A percentile compares a stretch with the other conserved stretches of the same genome.
Evolutionary conservation across 1,140 invertebrate genomes (phyloP).

Genomic region (Scaptomyza graminum): DNA sequence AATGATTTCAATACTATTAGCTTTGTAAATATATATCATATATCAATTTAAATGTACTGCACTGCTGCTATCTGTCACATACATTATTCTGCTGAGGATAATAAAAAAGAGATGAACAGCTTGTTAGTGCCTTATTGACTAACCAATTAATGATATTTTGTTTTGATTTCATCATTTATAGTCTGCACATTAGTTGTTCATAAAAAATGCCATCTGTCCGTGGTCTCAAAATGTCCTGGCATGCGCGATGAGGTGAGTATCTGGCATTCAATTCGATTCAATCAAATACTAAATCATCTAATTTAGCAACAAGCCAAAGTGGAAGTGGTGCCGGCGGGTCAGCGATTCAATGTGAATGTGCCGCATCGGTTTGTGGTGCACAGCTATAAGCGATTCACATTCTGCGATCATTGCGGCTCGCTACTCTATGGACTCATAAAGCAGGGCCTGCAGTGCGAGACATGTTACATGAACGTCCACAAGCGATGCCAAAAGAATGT

Average conservation of each 20-base stretch:
- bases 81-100: constrained; percentile 17
- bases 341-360: constrained; percentile 98
- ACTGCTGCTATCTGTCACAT: constrained; percentile 1
- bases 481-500: constrained; percentile 99
- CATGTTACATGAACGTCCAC: constrained; percentile 99
- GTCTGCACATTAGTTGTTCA: constrained; percentile 99
- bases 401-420: constrained; percentile 99
- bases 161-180: constrained; percentile 85
- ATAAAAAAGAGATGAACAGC: constrained; percentile 4
- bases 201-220: constrained; percentile 97
- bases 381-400: constrained; percentile 98
- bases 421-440: constrained; percentile 96
- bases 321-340: constrained; percentile 85
- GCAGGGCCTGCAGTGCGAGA: constrained; percentile 99
- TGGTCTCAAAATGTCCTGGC: constrained; percentile 97
- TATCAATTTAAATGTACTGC: constrained; percentile 28
- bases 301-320: constrained; percentile 73
- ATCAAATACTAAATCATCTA: constrained; percentile 1
- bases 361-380: constrained; percentile 97
- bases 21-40: constrained; percentile 37
- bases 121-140: neutral
- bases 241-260: constrained; percentile 93
- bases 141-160: constrained; percentile 30
- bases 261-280: neutral
- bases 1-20: constrained; percentile 25